Base-by-base conservation (phyloP, 2,797 vertebrate species). In the Pyrocephalus nanus region DNA sequence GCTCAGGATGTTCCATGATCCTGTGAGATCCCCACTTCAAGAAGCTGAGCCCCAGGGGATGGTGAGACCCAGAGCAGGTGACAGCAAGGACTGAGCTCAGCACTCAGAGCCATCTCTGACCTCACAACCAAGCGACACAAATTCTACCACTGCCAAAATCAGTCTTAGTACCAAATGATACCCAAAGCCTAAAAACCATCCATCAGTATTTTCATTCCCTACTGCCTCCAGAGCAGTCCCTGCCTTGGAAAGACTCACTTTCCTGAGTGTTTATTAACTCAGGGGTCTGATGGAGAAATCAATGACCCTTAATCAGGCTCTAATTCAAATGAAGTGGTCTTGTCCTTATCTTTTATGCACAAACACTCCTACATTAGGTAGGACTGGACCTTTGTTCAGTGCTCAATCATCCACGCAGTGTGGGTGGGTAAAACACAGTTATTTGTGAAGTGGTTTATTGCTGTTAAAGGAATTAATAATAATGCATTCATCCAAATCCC, bases 401-500 rank as follows among this genome's bases (percentile, higher is more conserved):
- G 60, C 29, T 72, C 34, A 15, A 8, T 23, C 80, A 58, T 2
- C 70, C 36, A 1, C 0, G 0, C 3, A 25, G 36, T 0, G 0
- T 3, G 8, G 25, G 58, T 36, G 38, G 34, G 32, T 36, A 21
- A 50, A 82, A 47, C 3, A 54, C 17, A 47, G 55, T 7, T 27
- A 65, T 62, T 38, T 61, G 57, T 36, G 47, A 80, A 66, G 51
- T 5, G 34, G 9, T 47, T 36, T 4, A 36, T 4, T 51, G 57
- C 42, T 60, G 50, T 11, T n/a, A 6, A 55, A 73, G 42, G 42
- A 45, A 69, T n/a, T 54, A 17, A 64, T 9, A 70, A 45, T 9
- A 69, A 61, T 23, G 7, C 16, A 17, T 42, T 79, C 38, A 53
- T 47, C 42, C 4, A 13, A 84, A 45, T 3, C 13, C 4, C n/a